phyloP scores from a whole-genome alignment of 1,140 invertebrate genomes.

The Drosophila ananassae region DNA sequence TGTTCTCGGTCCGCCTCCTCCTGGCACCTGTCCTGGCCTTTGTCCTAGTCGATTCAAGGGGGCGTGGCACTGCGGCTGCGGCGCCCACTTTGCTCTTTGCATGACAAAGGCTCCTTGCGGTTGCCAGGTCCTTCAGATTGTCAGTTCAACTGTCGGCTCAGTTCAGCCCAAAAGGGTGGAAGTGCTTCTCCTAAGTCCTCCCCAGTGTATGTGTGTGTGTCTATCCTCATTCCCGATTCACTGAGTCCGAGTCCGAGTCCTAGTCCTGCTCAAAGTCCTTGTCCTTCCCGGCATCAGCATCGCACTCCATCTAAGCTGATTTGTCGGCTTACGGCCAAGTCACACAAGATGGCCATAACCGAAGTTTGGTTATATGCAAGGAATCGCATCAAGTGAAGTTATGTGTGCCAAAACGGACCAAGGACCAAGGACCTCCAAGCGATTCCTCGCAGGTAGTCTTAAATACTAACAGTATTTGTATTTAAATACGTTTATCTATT shows the following conservation, averaged over 20 bases:
- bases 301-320: slow-evolving; percentile 69
- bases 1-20: not conserved
- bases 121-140: slow-evolving; percentile 71
- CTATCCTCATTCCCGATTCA: not conserved
- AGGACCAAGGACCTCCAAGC: not conserved
- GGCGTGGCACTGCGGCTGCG: slow-evolving; percentile 40
- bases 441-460: not conserved
- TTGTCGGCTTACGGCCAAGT: slow-evolving; percentile 65
- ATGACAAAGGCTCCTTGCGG: slow-evolving; percentile 68
- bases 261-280: slow-evolving; percentile 8
- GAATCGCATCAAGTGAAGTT: slow-evolving; percentile 30
- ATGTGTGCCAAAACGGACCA: slow-evolving; percentile 18
- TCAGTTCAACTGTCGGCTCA: slow-evolving; percentile 79
- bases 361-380: slow-evolving; percentile 42
- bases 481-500: not conserved
- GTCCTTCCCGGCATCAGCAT: slow-evolving; percentile 18
- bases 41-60: slow-evolving; percentile 12
- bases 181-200: slow-evolving; percentile 12
- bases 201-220: too few species aligned
- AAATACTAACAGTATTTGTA: not conserved
- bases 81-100: slow-evolving; percentile 54
- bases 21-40: slow-evolving; percentile 3
- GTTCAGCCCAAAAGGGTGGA: slow-evolving; percentile 16
- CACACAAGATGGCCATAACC: slow-evolving; percentile 45
- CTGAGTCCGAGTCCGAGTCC: slow-evolving; percentile 14